Conservation (phyloP, 2,797 vertebrate species). For the Hippopotamyrus pictus region DNA sequence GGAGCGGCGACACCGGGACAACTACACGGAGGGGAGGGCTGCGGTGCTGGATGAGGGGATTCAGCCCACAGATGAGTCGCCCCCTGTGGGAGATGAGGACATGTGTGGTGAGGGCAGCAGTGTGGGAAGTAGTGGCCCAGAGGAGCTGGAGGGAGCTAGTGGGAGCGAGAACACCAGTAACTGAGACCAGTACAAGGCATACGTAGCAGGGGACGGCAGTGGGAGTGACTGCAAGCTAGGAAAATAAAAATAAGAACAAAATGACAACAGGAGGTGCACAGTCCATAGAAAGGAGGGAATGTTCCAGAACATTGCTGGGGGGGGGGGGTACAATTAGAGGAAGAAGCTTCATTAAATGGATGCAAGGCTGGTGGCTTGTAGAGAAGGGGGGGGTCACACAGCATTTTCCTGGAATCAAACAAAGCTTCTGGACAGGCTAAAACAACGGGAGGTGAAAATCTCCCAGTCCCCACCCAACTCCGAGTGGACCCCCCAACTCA, state of each 20-base stretch:
- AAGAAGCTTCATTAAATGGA: neutral
- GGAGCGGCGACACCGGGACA: neutral
- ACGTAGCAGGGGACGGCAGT: neutral
- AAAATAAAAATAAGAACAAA: conserved; percentile 18
- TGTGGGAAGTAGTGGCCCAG: neutral
- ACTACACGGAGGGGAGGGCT: neutral
- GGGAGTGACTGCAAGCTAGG: neutral
- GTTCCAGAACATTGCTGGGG: neutral
- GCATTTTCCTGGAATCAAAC: neutral
- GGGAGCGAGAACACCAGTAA: neutral
- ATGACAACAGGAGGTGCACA: conserved; percentile 18
- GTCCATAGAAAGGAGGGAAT: neutral
- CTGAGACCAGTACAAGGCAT: neutral
- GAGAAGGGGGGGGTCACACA: neutral
- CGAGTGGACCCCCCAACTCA: neutral
- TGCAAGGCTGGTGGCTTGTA: neutral
- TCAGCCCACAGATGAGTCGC: neutral
- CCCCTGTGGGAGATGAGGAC: neutral
- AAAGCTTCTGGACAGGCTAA: neutral
- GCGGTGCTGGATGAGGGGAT: neutral
- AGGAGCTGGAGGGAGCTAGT: neutral
- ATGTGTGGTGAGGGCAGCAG: conserved; percentile 6
- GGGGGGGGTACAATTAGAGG: neutral
- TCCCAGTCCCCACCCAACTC: neutral
- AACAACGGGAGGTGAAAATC: neutral